Base-by-base conservation (phyloP, 2,797 vertebrate genomes). In the Peromyscus aztecus region DNA sequence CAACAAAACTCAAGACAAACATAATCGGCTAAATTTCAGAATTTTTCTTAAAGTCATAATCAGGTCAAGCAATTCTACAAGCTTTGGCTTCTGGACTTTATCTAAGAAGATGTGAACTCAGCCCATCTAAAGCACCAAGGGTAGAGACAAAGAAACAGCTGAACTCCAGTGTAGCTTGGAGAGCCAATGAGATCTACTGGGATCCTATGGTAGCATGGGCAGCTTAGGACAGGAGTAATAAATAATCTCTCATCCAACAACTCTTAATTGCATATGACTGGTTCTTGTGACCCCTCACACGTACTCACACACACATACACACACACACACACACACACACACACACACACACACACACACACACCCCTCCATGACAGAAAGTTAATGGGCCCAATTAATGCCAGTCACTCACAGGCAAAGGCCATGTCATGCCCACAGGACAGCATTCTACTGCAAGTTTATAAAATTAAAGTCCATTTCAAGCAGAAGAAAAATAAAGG, bases 391-490 rank as follows among this genome's bases (percentile, higher is more conserved):
- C 10, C 61, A 85, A 23, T 67, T 34, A 49, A 29, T 34, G 29
- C 40, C 12, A 31, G 52, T 34, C 14, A 3, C 12, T 57, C 34
- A 81, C 6, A 11, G 78, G 10, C 52, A 37, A 12, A 57, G 52
- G 37, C 34, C 10, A n/a, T 57, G 34, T 37, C 17, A 65, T 84
- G 17, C 40, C 5, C 31, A 2, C 1, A 71, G 21, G 12, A 69
- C 61, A 52, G 4, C 1, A 24, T 52, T 52, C 63, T 52, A 27
- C 31, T 27, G 23, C 27, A 52, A 86, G 21, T 52, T 52, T 52
- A 67, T 40, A 89, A 89, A 94, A 95, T 88, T 57, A 12, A 94
- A 96, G 27, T 19, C 29, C 19, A 80, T 80, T 92, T 94, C 11
- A 59, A 40, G 10, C 9, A 63, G 37, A 63, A 83, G 40, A 87